phyloP scores from a whole-genome alignment of 2,113 vertebrate species.

The Malurus melanocephalus region DNA sequence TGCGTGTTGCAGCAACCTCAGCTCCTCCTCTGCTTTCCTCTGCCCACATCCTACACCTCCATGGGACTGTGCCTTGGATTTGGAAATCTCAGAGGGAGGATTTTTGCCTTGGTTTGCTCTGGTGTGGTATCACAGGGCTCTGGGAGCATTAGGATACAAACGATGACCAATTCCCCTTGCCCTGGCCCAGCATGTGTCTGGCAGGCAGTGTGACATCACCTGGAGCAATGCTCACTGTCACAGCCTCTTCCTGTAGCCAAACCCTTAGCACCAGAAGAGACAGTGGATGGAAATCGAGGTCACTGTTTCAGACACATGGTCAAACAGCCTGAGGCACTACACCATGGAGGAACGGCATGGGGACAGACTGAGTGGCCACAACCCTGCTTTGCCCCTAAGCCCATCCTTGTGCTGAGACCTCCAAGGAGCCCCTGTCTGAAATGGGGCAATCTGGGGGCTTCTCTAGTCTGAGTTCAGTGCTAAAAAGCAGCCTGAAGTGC shows the following conservation, averaged over 20 bases:
- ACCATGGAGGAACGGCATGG: fast-evolving
- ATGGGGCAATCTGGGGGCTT: fast-evolving
- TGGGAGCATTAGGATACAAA: neutral
- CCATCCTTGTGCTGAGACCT: fast-evolving
- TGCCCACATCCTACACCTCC: neutral
- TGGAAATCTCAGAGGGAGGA: neutral
- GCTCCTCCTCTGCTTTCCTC: neutral
- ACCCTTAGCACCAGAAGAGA: neutral
- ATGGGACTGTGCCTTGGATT: neutral
- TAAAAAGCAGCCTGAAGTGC: neutral
- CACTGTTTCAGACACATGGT: fast-evolving
- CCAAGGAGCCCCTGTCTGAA: neutral
- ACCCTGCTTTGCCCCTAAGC: neutral
- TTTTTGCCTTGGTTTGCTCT: neutral
- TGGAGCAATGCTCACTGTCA: neutral
- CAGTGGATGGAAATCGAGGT: neutral
- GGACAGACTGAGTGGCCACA: neutral
- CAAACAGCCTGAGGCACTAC: neutral
- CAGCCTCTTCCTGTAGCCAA: neutral
- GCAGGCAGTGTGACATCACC: neutral
- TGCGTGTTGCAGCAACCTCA: neutral
- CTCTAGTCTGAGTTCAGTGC: neutral
- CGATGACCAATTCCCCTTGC: fast-evolving
- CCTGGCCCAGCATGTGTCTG: fast-evolving
- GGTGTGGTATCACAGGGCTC: neutral